Conservation (phyloP, 2,888 invertebrate species). For the Orthosia incerta region DNA sequence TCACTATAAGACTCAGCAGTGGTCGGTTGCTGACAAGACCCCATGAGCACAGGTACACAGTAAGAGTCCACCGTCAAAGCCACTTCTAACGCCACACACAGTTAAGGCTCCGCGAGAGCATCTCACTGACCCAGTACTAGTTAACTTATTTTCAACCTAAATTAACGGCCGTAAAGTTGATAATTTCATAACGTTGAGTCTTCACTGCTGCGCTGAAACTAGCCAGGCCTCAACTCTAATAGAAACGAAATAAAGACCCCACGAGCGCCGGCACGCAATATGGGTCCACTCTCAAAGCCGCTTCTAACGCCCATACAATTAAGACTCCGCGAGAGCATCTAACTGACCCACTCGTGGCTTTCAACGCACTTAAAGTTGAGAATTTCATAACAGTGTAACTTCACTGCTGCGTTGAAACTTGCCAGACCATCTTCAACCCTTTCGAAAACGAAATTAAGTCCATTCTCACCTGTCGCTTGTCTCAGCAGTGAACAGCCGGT, state of each 20-base stretch:
- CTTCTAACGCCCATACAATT: slow-evolving; percentile 96
- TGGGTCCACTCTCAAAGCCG: slow-evolving; percentile 96
- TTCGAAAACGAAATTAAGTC: not conserved
- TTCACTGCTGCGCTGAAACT: not conserved
- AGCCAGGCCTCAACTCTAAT: not conserved
- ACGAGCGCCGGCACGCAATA: slow-evolving; percentile 98
- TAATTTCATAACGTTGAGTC: not conserved
- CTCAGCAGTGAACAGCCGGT: slow-evolving; percentile 98
- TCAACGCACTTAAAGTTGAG: not conserved
- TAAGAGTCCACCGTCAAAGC: too few species aligned
- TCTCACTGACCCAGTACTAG: too few species aligned
- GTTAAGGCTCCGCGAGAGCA: too few species aligned
- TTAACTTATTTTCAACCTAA: not conserved
- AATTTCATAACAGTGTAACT: not conserved
- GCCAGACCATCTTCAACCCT: too few species aligned
- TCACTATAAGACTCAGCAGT: too few species aligned
- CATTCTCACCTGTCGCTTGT: slow-evolving; percentile 94
- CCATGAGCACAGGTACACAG: too few species aligned
- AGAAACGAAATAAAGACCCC: slow-evolving; percentile 92
- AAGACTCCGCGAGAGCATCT: too few species aligned
- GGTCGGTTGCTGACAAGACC: too few species aligned
- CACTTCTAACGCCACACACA: too few species aligned
- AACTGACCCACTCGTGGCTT: too few species aligned
- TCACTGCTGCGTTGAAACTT: not conserved
- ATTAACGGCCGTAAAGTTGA: not conserved